phyloP scores from a whole-genome alignment of 2,888 invertebrate genomes.

The Urechis unicinctus region DNA sequence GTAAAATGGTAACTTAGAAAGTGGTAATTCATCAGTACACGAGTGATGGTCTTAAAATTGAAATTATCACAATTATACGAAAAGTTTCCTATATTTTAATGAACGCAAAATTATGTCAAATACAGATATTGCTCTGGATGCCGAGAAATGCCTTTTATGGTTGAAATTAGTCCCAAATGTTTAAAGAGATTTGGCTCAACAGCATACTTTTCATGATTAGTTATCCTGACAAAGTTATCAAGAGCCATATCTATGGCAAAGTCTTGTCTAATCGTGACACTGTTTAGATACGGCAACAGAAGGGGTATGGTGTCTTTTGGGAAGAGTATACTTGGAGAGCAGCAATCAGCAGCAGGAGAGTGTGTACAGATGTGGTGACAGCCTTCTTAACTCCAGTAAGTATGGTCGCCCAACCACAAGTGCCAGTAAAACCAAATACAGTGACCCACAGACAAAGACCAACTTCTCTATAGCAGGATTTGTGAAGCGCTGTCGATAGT shows the following conservation, averaged over 20 bases:
- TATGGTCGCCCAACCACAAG: neutral
- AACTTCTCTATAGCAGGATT: neutral
- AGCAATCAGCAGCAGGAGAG: neutral
- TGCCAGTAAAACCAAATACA: neutral
- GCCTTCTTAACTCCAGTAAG: neutral
- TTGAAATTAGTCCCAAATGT: slow-evolving; percentile 10
- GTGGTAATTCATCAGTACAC: too few species aligned
- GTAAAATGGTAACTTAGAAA: too few species aligned
- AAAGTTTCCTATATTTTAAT: too few species aligned
- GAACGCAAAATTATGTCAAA: too few species aligned
- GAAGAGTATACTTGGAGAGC: neutral
- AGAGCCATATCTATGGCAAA: neutral
- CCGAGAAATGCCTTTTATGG: slow-evolving; percentile 7
- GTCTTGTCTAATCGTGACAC: neutral
- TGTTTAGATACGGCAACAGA: neutral
- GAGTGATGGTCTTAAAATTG: too few species aligned
- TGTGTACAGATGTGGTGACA: neutral
- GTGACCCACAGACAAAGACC: neutral
- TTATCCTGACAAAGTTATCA: neutral
- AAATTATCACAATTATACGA: too few species aligned
- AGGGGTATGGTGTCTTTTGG: neutral
- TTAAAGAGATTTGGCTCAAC: slow-evolving; percentile 11
- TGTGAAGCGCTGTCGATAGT: neutral
- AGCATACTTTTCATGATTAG: neutral
- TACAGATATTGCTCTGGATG: slow-evolving; percentile 6